Evolutionary conservation across 2,797 vertebrate genomes (phyloP).

Genomic region (Poecilia picta): DNA sequence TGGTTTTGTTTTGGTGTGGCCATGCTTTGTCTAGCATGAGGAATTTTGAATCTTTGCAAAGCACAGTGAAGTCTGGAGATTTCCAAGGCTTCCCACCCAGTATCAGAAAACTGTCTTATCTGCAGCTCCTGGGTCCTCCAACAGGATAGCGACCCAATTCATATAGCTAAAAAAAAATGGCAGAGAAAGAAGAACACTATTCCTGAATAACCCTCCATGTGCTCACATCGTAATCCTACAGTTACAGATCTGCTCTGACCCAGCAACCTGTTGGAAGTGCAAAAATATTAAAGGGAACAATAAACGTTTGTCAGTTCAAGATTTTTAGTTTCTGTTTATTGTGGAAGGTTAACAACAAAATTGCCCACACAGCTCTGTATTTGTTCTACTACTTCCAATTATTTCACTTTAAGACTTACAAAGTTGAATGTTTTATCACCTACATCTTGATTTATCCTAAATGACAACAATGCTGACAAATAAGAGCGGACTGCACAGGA

Average conservation of each 20-base stretch:
- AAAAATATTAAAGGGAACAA: not conserved
- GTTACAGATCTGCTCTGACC: not conserved
- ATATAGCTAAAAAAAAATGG: not conserved
- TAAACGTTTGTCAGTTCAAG: not conserved
- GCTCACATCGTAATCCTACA: not conserved
- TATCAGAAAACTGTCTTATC: not conserved
- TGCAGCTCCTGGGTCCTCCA: not conserved
- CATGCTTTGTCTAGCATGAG: not conserved
- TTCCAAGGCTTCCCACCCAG: not conserved
- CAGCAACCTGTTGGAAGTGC: not conserved
- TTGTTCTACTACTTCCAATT: slow-evolving; percentile 40
- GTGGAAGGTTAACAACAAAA: not conserved
- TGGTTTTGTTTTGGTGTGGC: not conserved
- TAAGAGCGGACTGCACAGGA: slow-evolving; percentile 10
- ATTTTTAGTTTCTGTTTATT: not conserved
- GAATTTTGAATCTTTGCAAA: slow-evolving; percentile 2
- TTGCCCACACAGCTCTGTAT: not conserved
- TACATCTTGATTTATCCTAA: not conserved
- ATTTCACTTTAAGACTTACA: slow-evolving; percentile 30
- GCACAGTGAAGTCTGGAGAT: not conserved
- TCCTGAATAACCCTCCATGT: not conserved
- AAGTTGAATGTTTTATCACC: slow-evolving; percentile 20
- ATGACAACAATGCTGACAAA: slow-evolving; percentile 1
- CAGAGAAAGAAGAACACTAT: not conserved
- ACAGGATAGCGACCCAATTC: not conserved